Percentiles rank a stretch among this genome's conserved stretches.
phyloP scores from a whole-genome alignment of 2,113 vertebrate genomes.

The Regulus satrapa region DNA sequence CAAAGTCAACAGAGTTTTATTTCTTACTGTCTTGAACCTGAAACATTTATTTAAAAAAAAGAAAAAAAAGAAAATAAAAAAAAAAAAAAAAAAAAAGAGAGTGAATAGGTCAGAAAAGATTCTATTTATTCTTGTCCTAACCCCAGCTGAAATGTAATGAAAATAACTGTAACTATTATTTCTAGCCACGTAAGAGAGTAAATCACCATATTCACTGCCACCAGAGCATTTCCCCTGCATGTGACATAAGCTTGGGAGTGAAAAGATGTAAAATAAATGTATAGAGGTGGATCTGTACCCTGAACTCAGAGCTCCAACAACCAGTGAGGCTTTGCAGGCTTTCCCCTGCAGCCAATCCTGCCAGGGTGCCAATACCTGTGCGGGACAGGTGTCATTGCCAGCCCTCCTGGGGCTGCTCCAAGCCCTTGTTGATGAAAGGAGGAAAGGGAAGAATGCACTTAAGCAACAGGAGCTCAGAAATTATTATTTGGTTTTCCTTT shows the following conservation, averaged over 20 bases:
- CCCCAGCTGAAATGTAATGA: neutral
- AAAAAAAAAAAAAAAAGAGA: neutral
- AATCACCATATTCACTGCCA: neutral
- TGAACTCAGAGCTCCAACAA: neutral
- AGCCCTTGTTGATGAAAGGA: neutral
- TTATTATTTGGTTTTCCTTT: neutral
- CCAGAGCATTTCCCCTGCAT: neutral
- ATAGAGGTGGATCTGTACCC: neutral
- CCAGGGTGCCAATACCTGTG: neutral
- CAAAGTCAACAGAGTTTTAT: neutral
- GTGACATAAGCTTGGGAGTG: neutral
- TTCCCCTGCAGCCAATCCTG: neutral
- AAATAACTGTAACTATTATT: neutral
- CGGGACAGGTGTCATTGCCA: neutral
- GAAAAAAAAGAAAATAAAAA: too few species aligned
- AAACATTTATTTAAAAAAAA: neutral
- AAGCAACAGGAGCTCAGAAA: neutral
- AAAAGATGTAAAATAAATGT: neutral
- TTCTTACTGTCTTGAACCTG: neutral
- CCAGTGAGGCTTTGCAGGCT: neutral
- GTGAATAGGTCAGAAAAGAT: neutral
- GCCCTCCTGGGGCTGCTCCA: neutral
- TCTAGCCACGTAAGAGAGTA: neutral
- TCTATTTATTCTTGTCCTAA: neutral
- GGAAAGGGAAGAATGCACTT: neutral